A percentile compares a stretch with the other conserved stretches of the same genome.
Evolutionary conservation across 2,113 vertebrate genomes (phyloP).

Genomic region (Ammodytes marinus): DNA sequence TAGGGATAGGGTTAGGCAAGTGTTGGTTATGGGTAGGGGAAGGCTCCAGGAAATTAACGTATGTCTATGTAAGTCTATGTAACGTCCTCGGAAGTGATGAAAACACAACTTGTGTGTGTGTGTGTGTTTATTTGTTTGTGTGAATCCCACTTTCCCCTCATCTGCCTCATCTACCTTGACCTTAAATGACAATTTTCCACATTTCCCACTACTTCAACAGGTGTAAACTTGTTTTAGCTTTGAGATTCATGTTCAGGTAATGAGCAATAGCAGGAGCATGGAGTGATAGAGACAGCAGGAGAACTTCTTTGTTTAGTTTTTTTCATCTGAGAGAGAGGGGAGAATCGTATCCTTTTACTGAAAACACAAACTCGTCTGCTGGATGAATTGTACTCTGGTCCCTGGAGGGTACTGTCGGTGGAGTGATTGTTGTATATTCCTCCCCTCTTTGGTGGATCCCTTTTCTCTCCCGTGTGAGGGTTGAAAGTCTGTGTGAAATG

Average conservation of each 20-base stretch:
- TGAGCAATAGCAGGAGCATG: constrained; percentile 41
- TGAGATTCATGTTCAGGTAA: constrained; percentile 54
- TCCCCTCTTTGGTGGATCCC: constrained; percentile 50
- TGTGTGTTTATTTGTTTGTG: not conserved
- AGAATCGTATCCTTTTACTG: constrained; percentile 57
- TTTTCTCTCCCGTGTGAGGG: constrained; percentile 41
- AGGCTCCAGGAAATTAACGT: no score
- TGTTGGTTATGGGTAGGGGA: no score
- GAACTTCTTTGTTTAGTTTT: constrained; percentile 30
- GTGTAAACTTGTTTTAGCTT: constrained; percentile 46
- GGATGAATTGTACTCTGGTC: constrained; percentile 65
- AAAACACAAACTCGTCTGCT: constrained; percentile 54
- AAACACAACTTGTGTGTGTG: no score
- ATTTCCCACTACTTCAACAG: constrained; percentile 5
- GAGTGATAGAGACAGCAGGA: constrained; percentile 31
- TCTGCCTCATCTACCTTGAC: constrained; percentile 21
- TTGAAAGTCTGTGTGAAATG: constrained; percentile 59
- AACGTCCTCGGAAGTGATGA: no score
- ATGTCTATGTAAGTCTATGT: no score
- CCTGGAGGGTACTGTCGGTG: constrained; percentile 55
- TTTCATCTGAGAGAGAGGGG: constrained; percentile 34
- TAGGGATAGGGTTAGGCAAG: no score
- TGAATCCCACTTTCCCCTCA: not conserved
- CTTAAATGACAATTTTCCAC: constrained; percentile 20
- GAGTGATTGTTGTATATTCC: constrained; percentile 55